Conservation (phyloP, 2,797 vertebrate species). For the Gambusia yucatana region DNA sequence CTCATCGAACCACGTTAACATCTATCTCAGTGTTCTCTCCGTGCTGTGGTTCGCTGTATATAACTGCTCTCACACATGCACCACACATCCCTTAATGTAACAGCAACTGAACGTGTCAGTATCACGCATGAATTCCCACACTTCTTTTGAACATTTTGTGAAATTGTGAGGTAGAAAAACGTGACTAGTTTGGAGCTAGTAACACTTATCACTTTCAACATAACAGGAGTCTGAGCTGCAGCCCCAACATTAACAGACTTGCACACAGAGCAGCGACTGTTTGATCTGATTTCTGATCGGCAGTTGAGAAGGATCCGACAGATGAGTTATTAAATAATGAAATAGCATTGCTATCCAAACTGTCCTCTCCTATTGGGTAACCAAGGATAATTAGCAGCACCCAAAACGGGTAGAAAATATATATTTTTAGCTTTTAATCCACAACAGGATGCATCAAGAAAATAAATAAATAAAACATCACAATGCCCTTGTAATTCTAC, state of each 20-base stretch:
- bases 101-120: slow-evolving; percentile 14
- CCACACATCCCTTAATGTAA: slow-evolving; percentile 12
- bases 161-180: slow-evolving; percentile 8
- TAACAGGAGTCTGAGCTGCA: not conserved
- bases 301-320: not conserved
- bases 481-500: not conserved
- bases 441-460: not conserved
- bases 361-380: not conserved
- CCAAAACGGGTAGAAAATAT: not conserved
- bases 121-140: slow-evolving; percentile 17
- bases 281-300: slow-evolving; percentile 7
- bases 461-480: not conserved
- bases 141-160: slow-evolving; percentile 10
- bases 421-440: not conserved
- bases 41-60: not conserved
- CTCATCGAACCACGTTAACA: slow-evolving; percentile 3
- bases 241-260: not conserved
- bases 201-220: slow-evolving; percentile 12
- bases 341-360: not conserved
- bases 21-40: not conserved
- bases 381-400: slow-evolving; percentile 6
- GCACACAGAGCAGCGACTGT: not conserved
- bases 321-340: slow-evolving; percentile 2
- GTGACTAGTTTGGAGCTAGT: not conserved
- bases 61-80: slow-evolving; percentile 7